These are phyloP conservation scores for Diplosoma virens DNA, from an alignment of 23 tunicate genomes.

Conservation along the genomic window DNA sequence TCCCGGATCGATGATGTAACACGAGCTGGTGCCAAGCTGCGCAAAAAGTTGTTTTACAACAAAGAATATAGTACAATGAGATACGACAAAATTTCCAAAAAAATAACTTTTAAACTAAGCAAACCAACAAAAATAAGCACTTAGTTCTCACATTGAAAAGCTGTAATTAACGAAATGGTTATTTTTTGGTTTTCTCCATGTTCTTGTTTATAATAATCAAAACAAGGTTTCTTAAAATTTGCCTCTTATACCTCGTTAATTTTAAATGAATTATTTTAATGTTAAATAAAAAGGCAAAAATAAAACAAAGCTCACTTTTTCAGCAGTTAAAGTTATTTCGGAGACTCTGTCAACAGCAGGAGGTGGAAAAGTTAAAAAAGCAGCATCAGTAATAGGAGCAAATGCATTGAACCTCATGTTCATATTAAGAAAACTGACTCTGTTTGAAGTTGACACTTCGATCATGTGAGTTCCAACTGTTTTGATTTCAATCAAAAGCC, in stretches of 20 bases:
- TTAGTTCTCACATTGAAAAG: too few relatives aligned
- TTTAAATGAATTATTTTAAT: too few relatives aligned
- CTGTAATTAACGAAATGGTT: too few relatives aligned
- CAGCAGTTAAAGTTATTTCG: constrained; percentile 45
- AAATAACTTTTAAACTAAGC: too few relatives aligned
- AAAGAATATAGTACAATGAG: too few relatives aligned
- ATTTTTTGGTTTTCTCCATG: too few relatives aligned
- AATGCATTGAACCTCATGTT: background rate
- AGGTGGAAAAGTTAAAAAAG: constrained; percentile 39
- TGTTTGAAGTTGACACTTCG: constrained; percentile 9
- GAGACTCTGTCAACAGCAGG: constrained; percentile 53
- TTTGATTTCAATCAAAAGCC: constrained; percentile 15
- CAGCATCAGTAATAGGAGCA: constrained; percentile 17
- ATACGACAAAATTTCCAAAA: too few relatives aligned
- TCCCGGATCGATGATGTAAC: constrained; percentile 48
- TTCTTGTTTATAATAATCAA: too few relatives aligned
- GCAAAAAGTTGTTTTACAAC: background rate
- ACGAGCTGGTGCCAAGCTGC: constrained; percentile 55
- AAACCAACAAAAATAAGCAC: too few relatives aligned
- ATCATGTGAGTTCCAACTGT: constrained; percentile 5
- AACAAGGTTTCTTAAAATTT: too few relatives aligned
- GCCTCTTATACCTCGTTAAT: too few relatives aligned
- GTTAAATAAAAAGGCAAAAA: background rate
- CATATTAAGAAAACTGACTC: constrained; percentile 2
- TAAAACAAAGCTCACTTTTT: constrained; percentile 31